phyloP scores from a whole-genome alignment of 2,888 invertebrate genomes.

The Diaprepes abbreviatus region DNA sequence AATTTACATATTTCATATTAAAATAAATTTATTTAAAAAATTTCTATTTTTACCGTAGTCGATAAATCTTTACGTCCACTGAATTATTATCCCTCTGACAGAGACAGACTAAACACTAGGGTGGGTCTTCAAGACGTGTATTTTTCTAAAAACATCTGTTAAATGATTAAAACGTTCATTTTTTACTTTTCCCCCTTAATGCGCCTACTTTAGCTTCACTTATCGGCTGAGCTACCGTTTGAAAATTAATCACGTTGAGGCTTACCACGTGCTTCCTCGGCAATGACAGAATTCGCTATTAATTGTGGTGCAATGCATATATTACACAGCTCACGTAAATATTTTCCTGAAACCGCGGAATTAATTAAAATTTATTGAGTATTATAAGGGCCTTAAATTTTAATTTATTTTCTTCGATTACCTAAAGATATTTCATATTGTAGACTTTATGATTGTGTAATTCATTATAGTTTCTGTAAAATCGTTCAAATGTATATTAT shows the following conservation, averaged over 20 bases:
- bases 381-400: too few relatives aligned
- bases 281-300: constrained; percentile 11
- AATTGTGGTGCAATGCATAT: constrained; percentile 5
- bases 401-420: too few relatives aligned
- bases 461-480: too few relatives aligned
- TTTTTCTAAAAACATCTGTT: constrained; percentile 50
- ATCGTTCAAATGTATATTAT: too few relatives aligned
- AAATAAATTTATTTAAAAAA: too few relatives aligned
- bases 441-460: too few relatives aligned
- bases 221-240: constrained; percentile 37
- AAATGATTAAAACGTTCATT: constrained; percentile 50
- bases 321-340: background rate
- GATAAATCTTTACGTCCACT: background rate
- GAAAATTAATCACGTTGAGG: constrained; percentile 41
- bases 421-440: too few relatives aligned
- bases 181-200: constrained; percentile 44
- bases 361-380: constrained; percentile 9
- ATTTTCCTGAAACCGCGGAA: background rate
- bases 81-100: constrained; percentile 5
- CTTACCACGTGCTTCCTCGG: constrained; percentile 36
- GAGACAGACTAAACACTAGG: constrained; percentile 32
- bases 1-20: too few relatives aligned
- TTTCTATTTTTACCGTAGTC: too few relatives aligned
- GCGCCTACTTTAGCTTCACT: constrained; percentile 37
- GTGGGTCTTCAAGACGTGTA: constrained; percentile 26